These are phyloP conservation scores for Steinernema carpocapsae DNA, from an alignment of 2,888 invertebrate species.

Conservation along the genomic window DNA sequence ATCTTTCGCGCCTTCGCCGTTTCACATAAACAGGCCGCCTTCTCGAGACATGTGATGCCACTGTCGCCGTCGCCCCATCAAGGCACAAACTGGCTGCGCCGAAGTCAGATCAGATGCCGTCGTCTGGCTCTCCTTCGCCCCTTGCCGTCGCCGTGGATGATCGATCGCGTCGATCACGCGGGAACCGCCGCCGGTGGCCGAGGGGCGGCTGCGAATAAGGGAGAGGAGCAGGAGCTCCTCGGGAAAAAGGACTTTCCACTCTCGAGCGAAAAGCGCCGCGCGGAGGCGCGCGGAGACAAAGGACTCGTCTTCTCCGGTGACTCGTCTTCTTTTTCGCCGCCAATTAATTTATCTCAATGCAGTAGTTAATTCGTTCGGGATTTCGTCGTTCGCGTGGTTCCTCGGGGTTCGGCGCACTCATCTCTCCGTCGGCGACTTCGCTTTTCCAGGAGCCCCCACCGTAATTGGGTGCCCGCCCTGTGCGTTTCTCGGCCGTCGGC, in stretches of 20 bases:
- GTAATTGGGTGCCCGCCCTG: slow-evolving; percentile 19
- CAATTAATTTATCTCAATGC: slow-evolving; percentile 31
- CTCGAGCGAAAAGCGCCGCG: background rate
- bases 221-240: background rate
- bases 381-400: slow-evolving; percentile 31
- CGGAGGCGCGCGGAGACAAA: slow-evolving; percentile 17
- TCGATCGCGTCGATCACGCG: slow-evolving; percentile 35
- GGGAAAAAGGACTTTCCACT: slow-evolving; percentile 5
- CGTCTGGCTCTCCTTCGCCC: background rate
- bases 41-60: slow-evolving; percentile 15
- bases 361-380: background rate
- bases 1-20: background rate
- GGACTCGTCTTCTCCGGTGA: background rate
- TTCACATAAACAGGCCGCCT: slow-evolving; percentile 13
- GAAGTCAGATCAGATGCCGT: background rate
- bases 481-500: slow-evolving; percentile 5
- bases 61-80: background rate
- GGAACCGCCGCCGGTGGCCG: background rate
- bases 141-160: slow-evolving; percentile 2
- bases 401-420: slow-evolving; percentile 22
- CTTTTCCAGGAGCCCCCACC: slow-evolving; percentile 3
- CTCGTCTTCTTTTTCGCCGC: slow-evolving; percentile 19
- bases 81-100: slow-evolving; percentile 14
- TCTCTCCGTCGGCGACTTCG: background rate
- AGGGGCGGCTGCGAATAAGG: slow-evolving; percentile 12